A percentile compares a stretch with the other conserved stretches of the same genome.
Evolutionary conservation across 2,113 vertebrate species (phyloP).

Genomic region (Leiothrix lutea): DNA sequence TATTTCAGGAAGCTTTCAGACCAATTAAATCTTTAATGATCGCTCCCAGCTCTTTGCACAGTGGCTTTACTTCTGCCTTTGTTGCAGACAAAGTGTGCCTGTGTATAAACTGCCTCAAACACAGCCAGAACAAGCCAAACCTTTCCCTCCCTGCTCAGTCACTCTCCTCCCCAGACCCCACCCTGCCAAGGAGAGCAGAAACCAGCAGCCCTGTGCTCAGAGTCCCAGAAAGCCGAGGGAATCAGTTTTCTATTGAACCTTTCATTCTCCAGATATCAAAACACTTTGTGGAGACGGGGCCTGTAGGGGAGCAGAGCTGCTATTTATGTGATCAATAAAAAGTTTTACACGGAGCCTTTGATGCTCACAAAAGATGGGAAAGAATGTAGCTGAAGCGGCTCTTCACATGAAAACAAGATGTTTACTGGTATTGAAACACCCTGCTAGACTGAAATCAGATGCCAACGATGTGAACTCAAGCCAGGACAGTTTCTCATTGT

Average conservation of each 20-base stretch:
- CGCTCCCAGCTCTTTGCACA: not conserved
- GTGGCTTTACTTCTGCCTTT: not conserved
- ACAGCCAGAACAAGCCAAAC: not conserved
- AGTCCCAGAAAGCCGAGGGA: not conserved
- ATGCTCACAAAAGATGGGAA: constrained; percentile 41
- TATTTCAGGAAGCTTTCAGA: not conserved
- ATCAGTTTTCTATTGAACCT: constrained; percentile 27
- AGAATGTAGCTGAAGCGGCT: constrained; percentile 47
- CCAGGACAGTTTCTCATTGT: not conserved
- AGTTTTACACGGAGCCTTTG: constrained; percentile 51
- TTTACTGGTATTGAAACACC: constrained; percentile 57
- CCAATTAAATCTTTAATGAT: constrained; percentile 16
- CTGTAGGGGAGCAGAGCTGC: constrained; percentile 34
- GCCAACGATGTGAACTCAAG: not conserved
- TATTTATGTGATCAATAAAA: constrained; percentile 61
- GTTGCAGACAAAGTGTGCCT: not conserved
- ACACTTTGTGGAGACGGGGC: not conserved
- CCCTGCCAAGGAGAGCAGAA: not conserved
- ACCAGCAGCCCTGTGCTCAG: not conserved
- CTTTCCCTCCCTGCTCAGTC: not conserved
- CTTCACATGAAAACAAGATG: constrained; percentile 50
- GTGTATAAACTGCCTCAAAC: not conserved
- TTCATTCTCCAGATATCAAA: constrained; percentile 31
- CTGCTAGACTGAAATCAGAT: constrained; percentile 50
- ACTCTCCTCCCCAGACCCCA: not conserved